Evolutionary conservation across 2,888 invertebrate species (phyloP).

Genomic region (Pimpla rufipes): DNA sequence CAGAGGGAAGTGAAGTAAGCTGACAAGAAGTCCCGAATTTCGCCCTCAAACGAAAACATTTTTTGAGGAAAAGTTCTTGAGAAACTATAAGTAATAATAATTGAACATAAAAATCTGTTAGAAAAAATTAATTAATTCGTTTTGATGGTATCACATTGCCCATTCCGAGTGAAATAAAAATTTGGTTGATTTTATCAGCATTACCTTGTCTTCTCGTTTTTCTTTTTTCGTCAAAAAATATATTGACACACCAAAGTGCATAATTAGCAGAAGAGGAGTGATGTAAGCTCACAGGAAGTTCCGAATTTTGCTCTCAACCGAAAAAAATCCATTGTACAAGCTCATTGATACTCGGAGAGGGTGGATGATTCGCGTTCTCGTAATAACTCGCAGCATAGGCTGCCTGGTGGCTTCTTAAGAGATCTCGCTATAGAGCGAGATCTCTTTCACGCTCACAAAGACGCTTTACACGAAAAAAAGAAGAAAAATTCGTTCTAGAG

Average conservation of each 20-base stretch:
- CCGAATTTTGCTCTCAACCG: background rate
- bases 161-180: too few species aligned
- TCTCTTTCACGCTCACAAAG: constrained; percentile 24
- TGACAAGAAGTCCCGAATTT: too few species aligned
- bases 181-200: background rate
- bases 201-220: background rate
- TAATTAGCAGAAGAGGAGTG: constrained; percentile 2
- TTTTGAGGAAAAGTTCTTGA: too few species aligned
- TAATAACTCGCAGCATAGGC: constrained; percentile 18
- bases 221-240: background rate
- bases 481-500: constrained; percentile 17
- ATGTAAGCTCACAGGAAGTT: background rate
- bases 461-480: too few species aligned
- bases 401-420: too few species aligned
- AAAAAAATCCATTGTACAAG: constrained; percentile 3
- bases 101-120: too few species aligned
- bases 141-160: too few species aligned
- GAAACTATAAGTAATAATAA: too few species aligned
- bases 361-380: background rate
- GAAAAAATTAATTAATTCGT: too few species aligned
- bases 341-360: background rate
- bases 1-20: too few species aligned
- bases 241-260: constrained; percentile 5
- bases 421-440: constrained; percentile 6
- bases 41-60: too few species aligned